Conservation (phyloP, 2,888 invertebrate species). For the Halocaridina rubra region DNA sequence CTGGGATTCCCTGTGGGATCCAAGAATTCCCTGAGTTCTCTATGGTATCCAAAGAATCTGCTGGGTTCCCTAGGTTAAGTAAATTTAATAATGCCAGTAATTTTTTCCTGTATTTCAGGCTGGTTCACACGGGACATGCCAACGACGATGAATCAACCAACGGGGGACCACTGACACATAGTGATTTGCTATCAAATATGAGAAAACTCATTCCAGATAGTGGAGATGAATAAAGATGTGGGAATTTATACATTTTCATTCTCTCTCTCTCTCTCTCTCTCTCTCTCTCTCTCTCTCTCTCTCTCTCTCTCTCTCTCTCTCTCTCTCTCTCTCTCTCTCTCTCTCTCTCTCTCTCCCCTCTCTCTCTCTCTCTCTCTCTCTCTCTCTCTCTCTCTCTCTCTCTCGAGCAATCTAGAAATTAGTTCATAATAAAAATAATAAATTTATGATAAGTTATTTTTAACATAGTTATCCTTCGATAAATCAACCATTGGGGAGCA, state of each 20-base stretch:
- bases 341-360: conserved; percentile 69
- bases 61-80: not conserved
- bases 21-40: not conserved
- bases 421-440: no score
- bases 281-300: not conserved
- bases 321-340: conserved; percentile 4
- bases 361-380: conserved; percentile 74
- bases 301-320: conserved; percentile 11
- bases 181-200: conserved; percentile 45
- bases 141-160: conserved; percentile 41
- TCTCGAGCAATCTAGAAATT: no score
- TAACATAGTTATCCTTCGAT: no score
- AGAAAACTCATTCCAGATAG: conserved; percentile 28
- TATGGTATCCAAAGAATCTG: no score
- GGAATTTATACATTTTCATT: not conserved
- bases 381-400: not conserved
- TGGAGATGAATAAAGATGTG: not conserved
- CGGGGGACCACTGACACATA: conserved; percentile 43
- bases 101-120: not conserved
- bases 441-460: no score
- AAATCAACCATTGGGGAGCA: no score
- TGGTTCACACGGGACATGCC: conserved; percentile 28
- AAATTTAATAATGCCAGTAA: not conserved
- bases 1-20: not conserved
- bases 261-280: not conserved